phyloP scores from a whole-genome alignment of 2,113 vertebrate genomes.

The Solea senegalensis region DNA sequence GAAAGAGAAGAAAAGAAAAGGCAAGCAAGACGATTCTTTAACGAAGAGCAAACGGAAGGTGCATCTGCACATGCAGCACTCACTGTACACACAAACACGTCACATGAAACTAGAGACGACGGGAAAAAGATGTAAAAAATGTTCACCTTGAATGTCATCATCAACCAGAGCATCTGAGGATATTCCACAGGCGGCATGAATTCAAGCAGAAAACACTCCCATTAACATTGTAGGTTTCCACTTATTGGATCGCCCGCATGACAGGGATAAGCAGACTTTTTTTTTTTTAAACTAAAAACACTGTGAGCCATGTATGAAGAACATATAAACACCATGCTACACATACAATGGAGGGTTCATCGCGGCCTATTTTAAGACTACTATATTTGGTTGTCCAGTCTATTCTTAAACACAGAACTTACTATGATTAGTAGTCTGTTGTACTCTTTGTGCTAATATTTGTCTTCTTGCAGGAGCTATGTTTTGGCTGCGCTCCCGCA shows the following conservation, averaged over 20 bases:
- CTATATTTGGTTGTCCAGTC: neutral
- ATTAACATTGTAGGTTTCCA: slow-evolving; percentile 40
- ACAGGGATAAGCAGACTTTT: neutral
- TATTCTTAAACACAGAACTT: neutral
- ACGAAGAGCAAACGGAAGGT: slow-evolving; percentile 6
- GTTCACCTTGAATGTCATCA: slow-evolving; percentile 77
- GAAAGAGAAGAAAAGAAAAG: no score
- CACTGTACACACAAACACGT: slow-evolving; percentile 17
- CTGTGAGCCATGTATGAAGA: no score
- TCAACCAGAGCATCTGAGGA: slow-evolving; percentile 76
- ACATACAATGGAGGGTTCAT: no score
- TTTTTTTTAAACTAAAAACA: no score
- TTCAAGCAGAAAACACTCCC: slow-evolving; percentile 55
- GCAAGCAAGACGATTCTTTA: neutral
- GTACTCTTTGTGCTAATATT: slow-evolving; percentile 23
- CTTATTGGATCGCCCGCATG: neutral
- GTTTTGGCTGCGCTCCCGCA: slow-evolving; percentile 12
- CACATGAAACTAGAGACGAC: slow-evolving; percentile 20
- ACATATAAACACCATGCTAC: no score
- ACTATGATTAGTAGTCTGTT: slow-evolving; percentile 9
- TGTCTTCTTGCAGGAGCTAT: slow-evolving; percentile 23
- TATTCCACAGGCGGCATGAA: slow-evolving; percentile 64
- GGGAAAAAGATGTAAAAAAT: slow-evolving; percentile 7
- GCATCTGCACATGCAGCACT: slow-evolving; percentile 17
- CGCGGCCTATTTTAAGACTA: no score